A percentile compares a stretch with the other conserved stretches of the same genome.
These are phyloP conservation scores for Imbricaverruca yamaguchii DNA, from an alignment of 2,888 invertebrate genomes.

Conservation along the genomic window DNA sequence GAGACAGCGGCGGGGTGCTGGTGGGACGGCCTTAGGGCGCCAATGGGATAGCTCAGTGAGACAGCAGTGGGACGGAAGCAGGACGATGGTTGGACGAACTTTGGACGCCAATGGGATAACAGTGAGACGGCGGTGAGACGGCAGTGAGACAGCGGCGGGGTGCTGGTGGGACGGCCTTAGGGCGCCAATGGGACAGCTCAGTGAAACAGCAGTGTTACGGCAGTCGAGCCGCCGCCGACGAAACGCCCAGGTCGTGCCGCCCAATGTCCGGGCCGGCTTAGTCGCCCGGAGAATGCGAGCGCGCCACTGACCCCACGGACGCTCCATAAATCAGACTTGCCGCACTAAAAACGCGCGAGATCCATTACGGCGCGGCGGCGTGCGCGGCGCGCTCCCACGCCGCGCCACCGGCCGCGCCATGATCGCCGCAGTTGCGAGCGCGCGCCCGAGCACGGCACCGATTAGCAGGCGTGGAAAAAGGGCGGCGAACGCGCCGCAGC, in stretches of 20 bases:
- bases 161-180: too few species aligned
- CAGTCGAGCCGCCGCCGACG: too few species aligned
- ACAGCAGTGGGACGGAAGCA: too few species aligned
- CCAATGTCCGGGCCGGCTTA: not conserved
- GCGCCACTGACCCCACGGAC: not conserved
- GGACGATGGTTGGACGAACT: too few species aligned
- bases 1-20: too few species aligned
- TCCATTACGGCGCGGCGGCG: not conserved
- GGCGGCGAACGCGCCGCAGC: not conserved
- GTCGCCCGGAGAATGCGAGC: slow-evolving; percentile 1
- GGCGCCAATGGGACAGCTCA: too few species aligned
- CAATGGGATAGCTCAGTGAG: too few species aligned
- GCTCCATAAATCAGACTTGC: not conserved
- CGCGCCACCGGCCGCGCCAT: not conserved
- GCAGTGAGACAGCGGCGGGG: too few species aligned
- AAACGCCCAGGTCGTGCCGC: not conserved
- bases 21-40: too few species aligned
- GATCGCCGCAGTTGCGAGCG: not conserved
- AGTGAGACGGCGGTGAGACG: too few species aligned
- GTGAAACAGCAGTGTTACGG: too few species aligned
- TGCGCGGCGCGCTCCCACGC: not conserved
- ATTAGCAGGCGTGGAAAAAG: not conserved
- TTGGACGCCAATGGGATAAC: too few species aligned
- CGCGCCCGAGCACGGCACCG: not conserved
- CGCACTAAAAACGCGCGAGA: not conserved